These are phyloP conservation scores for Meriones psammophilus DNA, from an alignment of 2,797 vertebrate species.

Conservation along the genomic window DNA sequence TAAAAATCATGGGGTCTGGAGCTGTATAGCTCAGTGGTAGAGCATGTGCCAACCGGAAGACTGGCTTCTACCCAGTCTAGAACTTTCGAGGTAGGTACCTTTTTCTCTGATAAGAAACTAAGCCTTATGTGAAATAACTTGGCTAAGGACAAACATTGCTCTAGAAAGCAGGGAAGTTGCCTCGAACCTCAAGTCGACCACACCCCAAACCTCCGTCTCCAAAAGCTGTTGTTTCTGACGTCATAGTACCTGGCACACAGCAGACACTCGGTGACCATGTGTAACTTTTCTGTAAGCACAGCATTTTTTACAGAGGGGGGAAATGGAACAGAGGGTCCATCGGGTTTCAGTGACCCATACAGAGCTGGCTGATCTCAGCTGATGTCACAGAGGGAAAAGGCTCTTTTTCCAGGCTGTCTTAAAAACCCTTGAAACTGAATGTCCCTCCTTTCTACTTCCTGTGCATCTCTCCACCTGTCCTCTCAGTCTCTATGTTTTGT, in stretches of 20 bases:
- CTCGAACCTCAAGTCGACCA: not conserved
- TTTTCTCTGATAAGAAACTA: conserved; percentile 39
- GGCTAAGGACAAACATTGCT: not conserved
- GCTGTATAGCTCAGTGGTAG: not conserved
- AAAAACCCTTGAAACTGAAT: too few species aligned
- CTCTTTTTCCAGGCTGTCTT: too few species aligned
- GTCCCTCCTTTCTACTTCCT: too few species aligned
- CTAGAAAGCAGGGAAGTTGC: not conserved
- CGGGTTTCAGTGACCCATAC: conserved; percentile 17
- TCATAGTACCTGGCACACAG: not conserved
- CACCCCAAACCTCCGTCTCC: not conserved
- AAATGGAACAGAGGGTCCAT: not conserved
- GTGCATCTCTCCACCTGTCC: too few species aligned
- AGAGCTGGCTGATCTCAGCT: not conserved
- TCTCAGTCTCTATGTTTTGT: too few species aligned
- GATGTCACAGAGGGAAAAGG: too few species aligned
- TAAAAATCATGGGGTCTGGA: not conserved
- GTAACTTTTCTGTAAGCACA: not conserved
- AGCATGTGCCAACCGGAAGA: not conserved
- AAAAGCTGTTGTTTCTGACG: not conserved
- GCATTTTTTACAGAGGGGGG: conserved; percentile 45
- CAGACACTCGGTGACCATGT: conserved; percentile 37
- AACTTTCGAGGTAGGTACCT: not conserved
- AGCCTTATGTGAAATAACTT: conserved; percentile 27
- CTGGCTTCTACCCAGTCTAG: not conserved